A percentile compares a stretch with the other conserved stretches of the same genome.
phyloP scores from a whole-genome alignment of 2,113 vertebrate species.

The Carassius gibelio region DNA sequence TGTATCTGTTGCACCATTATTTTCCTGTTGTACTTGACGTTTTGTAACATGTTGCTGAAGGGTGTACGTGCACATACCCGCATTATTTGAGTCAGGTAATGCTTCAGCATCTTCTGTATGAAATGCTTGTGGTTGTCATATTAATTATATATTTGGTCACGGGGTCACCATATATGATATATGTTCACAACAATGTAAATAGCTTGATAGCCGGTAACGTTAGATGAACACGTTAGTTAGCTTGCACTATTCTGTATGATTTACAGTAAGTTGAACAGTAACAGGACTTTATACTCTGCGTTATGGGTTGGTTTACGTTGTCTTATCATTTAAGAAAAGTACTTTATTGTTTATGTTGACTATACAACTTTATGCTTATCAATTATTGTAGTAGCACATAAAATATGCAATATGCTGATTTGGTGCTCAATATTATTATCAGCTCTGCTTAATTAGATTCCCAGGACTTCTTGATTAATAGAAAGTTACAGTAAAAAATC shows the following conservation, averaged over 20 bases:
- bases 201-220: background rate
- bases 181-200: background rate
- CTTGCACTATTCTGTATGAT: background rate
- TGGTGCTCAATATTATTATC: no score
- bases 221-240: background rate
- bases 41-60: slow-evolving; percentile 39
- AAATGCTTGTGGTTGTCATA: background rate
- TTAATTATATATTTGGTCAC: background rate
- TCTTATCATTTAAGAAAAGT: background rate
- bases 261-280: background rate
- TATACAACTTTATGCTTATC: background rate
- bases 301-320: background rate
- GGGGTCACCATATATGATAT: background rate
- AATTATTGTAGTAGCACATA: background rate
- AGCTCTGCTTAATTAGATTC: no score
- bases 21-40: background rate
- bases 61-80: background rate
- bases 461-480: no score
- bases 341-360: background rate
- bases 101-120: background rate
- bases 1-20: background rate
- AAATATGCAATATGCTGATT: background rate
- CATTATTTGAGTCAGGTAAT: slow-evolving; percentile 19
- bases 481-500: no score
- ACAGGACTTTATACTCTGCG: background rate